A percentile compares a stretch with the other conserved stretches of the same genome.
These are phyloP conservation scores for Solenodon paradoxus DNA, from an alignment of 2,113 vertebrate species.

Conservation along the genomic window DNA sequence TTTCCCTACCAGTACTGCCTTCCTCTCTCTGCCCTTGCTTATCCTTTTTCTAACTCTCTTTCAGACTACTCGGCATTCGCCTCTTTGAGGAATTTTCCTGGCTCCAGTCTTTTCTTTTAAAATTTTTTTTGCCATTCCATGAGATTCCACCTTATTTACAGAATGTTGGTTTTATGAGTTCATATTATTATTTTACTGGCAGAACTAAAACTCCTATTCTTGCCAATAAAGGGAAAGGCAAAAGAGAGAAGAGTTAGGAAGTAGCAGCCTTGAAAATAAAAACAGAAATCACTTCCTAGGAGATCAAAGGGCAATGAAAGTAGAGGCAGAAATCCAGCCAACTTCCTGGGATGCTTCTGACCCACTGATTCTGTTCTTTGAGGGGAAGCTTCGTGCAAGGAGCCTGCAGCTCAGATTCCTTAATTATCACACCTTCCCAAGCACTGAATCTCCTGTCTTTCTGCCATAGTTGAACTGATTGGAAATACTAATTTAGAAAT, in stretches of 20 bases:
- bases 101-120: not conserved
- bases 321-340: not conserved
- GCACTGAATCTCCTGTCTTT: not conserved
- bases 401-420: not conserved
- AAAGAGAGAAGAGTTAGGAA: not conserved
- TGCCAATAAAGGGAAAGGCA: slow-evolving; percentile 60
- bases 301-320: not conserved
- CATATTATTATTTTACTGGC: slow-evolving; percentile 39
- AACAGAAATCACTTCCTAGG: slow-evolving; percentile 41
- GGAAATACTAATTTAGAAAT: no score
- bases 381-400: not conserved
- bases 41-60: not conserved
- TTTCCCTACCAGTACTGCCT: not conserved
- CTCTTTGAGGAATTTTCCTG: slow-evolving; percentile 66
- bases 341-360: not conserved
- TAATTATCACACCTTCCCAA: not conserved
- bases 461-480: slow-evolving; percentile 2
- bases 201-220: not conserved
- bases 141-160: slow-evolving; percentile 51
- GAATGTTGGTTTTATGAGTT: slow-evolving; percentile 69
- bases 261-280: slow-evolving; percentile 32
- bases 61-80: not conserved
- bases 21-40: not conserved
- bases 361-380: not conserved
- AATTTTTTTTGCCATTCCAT: slow-evolving; percentile 49